Percentiles rank a stretch among this genome's conserved stretches.
Evolutionary conservation across 2,888 invertebrate genomes (phyloP).

Genomic region (Vannuccia rotundouncinata): DNA sequence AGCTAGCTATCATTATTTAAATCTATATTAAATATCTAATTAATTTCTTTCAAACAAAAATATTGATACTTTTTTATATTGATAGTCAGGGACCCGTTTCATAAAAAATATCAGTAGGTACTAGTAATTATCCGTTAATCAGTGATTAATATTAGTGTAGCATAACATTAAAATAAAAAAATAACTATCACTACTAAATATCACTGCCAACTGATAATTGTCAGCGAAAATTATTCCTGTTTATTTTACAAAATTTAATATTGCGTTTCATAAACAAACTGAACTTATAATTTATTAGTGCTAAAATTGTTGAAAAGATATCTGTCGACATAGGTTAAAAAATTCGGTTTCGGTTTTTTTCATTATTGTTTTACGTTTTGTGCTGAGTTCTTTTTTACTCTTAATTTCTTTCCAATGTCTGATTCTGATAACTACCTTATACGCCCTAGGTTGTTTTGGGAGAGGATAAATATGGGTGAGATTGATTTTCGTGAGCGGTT

Average conservation of each 20-base stretch:
- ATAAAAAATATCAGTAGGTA: slow-evolving; percentile 10
- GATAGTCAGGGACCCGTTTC: slow-evolving; percentile 6
- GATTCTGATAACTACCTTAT: background rate
- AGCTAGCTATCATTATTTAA: too few species aligned
- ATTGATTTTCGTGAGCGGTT: background rate
- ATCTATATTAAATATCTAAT: too few species aligned
- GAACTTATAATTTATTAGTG: too few species aligned
- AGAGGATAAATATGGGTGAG: slow-evolving; percentile 4
- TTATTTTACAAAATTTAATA: background rate
- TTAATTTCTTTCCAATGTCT: background rate
- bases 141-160: background rate
- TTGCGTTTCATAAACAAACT: too few species aligned
- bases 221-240: background rate
- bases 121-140: slow-evolving; percentile 1
- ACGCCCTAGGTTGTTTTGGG: background rate
- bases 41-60: too few species aligned
- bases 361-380: background rate
- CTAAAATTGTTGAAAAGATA: too few species aligned
- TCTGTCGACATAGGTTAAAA: background rate
- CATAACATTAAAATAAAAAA: background rate
- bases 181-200: background rate
- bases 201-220: background rate
- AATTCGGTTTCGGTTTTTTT: background rate
- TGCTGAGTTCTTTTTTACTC: background rate
- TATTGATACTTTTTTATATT: too few species aligned